Conservation (phyloP, 2,797 vertebrate species). For the Acestrorhynchus altus region DNA sequence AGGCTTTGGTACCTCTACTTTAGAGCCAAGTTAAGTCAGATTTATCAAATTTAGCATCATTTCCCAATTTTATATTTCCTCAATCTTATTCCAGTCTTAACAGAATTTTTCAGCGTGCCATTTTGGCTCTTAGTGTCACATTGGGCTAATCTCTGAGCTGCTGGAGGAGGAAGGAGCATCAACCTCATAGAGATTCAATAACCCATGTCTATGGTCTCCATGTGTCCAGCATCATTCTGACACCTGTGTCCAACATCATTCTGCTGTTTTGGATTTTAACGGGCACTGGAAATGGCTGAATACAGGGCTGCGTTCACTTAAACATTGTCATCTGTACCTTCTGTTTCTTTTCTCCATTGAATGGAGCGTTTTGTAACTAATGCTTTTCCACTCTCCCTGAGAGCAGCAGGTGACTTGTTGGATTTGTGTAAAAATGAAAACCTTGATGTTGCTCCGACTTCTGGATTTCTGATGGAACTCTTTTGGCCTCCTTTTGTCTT, state of each 20-base stretch:
- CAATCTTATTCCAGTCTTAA: not conserved
- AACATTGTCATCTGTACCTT: not conserved
- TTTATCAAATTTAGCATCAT: not conserved
- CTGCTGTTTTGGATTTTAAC: not conserved
- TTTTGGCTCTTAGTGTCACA: not conserved
- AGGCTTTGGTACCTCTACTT: too few relatives aligned
- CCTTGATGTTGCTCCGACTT: not conserved
- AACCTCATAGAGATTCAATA: not conserved
- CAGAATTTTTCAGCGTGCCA: not conserved
- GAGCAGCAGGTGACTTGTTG: constrained; percentile 19
- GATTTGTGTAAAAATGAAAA: constrained; percentile 8
- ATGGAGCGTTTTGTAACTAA: constrained; percentile 11
- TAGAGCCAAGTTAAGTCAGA: too few relatives aligned
- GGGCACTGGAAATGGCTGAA: not conserved
- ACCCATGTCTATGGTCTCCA: not conserved
- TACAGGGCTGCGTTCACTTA: not conserved
- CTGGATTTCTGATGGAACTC: not conserved
- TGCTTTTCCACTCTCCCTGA: not conserved
- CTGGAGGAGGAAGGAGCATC: not conserved
- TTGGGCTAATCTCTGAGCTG: not conserved
- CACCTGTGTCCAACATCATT: not conserved
- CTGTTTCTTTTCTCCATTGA: not conserved
- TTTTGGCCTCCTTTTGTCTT: not conserved
- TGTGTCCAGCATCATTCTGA: not conserved
- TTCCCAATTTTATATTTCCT: not conserved